Conservation (phyloP, 2,888 invertebrate genomes). For the Drosophila subquinaria region DNA sequence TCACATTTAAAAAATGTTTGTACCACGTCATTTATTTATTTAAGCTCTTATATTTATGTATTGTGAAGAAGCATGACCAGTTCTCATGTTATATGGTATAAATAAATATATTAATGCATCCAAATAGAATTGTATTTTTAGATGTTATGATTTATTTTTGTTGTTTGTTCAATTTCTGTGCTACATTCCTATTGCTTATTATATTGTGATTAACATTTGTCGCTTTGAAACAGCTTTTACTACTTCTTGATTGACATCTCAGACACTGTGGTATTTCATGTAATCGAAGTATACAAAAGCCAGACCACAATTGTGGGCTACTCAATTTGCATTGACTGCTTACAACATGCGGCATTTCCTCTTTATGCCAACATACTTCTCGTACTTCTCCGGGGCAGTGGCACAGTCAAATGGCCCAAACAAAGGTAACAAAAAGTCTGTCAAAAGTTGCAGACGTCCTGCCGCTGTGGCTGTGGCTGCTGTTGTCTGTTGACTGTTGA, state of each 20-base stretch:
- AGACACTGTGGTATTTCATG: not conserved
- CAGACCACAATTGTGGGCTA: conserved; percentile 46
- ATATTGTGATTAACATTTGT: not conserved
- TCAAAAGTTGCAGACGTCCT: conserved; percentile 70
- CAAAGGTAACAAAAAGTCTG: conserved; percentile 57
- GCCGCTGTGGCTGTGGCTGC: conserved; percentile 62
- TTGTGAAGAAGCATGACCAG: not conserved
- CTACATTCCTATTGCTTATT: not conserved
- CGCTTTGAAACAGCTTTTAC: not conserved
- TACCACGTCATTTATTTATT: not conserved
- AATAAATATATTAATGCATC: not conserved
- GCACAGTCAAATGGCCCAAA: conserved; percentile 37
- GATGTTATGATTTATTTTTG: not conserved
- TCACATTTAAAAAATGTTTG: not conserved
- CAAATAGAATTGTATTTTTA: conserved; percentile 1
- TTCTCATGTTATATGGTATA: not conserved
- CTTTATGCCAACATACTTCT: conserved; percentile 2
- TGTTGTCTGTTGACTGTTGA: conserved; percentile 35
- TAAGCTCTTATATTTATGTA: not conserved
- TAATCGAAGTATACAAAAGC: conserved; percentile 16
- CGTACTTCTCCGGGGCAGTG: conserved; percentile 5
- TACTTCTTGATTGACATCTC: not conserved
- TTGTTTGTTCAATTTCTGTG: too few relatives aligned
- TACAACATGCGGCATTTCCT: conserved; percentile 23
- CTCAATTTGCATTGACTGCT: conserved; percentile 59